A percentile compares a stretch with the other conserved stretches of the same genome.
phyloP scores from a whole-genome alignment of 2,113 vertebrate species.

The Geococcyx californianus region DNA sequence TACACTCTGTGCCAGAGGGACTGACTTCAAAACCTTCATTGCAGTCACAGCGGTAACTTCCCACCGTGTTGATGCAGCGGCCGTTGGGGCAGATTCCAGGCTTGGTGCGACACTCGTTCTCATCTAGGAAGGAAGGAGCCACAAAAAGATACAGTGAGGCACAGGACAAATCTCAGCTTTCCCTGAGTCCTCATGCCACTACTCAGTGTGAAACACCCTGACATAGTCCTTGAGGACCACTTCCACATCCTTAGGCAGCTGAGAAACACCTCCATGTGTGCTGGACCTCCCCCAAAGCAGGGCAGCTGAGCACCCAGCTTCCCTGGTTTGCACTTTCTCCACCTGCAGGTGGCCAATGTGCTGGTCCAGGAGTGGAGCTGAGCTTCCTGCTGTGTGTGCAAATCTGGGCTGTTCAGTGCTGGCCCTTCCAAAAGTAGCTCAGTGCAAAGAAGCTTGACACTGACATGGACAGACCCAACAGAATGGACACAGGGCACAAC shows the following conservation, averaged over 20 bases:
- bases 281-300: not conserved
- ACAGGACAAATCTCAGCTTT: not conserved
- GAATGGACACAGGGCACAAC: not conserved
- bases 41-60: constrained; percentile 92
- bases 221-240: accelerated
- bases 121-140: constrained; percentile 72
- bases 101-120: constrained; percentile 89
- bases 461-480: not conserved
- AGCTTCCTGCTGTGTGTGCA: not conserved
- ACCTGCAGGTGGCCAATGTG: not conserved
- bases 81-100: constrained; percentile 90
- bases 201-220: accelerated
- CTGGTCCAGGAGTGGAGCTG: not conserved
- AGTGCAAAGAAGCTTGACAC: not conserved
- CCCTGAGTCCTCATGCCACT: accelerated
- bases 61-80: constrained; percentile 86
- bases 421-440: not conserved
- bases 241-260: accelerated
- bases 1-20: constrained; percentile 86
- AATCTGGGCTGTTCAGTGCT: not conserved
- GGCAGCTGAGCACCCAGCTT: not conserved
- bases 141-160: not conserved
- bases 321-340: not conserved
- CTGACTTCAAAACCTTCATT: constrained; percentile 88
- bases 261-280: not conserved